These are phyloP conservation scores for Mungos mungo DNA, from an alignment of 2,113 vertebrate genomes.

Conservation along the genomic window DNA sequence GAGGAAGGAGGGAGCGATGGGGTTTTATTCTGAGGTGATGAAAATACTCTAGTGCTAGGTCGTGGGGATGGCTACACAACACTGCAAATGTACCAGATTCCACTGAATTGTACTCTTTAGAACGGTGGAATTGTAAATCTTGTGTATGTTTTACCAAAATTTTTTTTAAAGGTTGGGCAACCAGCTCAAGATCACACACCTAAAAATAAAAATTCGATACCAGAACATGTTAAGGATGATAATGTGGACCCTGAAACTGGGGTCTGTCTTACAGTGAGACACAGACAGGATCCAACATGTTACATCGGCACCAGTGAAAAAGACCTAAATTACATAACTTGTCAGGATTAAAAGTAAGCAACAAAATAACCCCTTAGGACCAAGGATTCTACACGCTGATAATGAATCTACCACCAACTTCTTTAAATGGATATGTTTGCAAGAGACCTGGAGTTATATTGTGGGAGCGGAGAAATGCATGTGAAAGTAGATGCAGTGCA, in stretches of 20 bases:
- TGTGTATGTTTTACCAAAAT: neutral
- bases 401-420: neutral
- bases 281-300: neutral
- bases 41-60: neutral
- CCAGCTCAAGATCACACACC: neutral
- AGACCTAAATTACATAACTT: neutral
- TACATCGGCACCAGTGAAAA: neutral
- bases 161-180: neutral
- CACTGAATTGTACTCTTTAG: neutral
- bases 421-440: rapidly evolving
- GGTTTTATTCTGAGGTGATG: neutral
- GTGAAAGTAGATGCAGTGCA: neutral
- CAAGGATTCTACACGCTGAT: neutral
- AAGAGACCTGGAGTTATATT: rapidly evolving
- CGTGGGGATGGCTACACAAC: neutral
- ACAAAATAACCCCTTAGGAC: neutral
- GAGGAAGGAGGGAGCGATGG: too few species aligned
- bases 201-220: neutral
- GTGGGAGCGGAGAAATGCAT: neutral
- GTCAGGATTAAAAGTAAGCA: neutral
- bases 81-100: neutral
- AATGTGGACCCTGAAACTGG: neutral
- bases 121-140: neutral
- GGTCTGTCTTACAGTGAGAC: neutral
- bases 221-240: rapidly evolving